phyloP scores from a whole-genome alignment of 2,113 vertebrate species.

The Callaeas wilsoni region DNA sequence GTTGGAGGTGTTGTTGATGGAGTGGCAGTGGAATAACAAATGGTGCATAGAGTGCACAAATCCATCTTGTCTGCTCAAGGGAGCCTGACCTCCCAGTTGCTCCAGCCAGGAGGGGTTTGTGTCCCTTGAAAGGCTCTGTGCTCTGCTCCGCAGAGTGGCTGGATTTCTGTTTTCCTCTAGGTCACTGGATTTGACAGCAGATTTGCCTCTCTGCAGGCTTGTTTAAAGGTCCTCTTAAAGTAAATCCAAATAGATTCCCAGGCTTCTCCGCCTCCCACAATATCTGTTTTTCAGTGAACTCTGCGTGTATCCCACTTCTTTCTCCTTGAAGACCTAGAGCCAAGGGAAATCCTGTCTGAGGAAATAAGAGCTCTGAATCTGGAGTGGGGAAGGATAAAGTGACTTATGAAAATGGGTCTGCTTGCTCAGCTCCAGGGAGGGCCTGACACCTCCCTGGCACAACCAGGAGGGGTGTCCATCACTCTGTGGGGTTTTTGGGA shows the following conservation, averaged over 20 bases:
- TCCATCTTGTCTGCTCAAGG: neutral
- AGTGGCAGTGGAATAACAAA: neutral
- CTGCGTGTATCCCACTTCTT: neutral
- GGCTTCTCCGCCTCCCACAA: neutral
- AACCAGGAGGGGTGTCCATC: neutral
- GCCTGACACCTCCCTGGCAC: neutral
- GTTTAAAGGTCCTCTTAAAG: neutral
- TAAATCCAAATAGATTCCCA: neutral
- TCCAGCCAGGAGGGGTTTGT: neutral
- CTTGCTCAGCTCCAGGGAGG: neutral
- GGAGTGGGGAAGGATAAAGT: neutral
- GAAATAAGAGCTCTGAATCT: neutral
- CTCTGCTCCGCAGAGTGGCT: neutral
- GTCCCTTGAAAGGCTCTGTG: neutral
- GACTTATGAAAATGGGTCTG: neutral
- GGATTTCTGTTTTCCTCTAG: neutral
- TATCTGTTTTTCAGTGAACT: neutral
- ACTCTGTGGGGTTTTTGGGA: neutral
- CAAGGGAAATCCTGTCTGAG: constrained; percentile 12
- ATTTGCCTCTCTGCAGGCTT: neutral
- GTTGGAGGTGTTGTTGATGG: neutral
- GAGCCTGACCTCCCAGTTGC: neutral
- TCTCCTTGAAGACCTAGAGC: neutral
- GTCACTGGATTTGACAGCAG: neutral
- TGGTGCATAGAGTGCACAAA: neutral